Percentiles rank a stretch among this genome's conserved stretches.
phyloP scores from a whole-genome alignment of 2,113 vertebrate species.

The Labrus mixtus region DNA sequence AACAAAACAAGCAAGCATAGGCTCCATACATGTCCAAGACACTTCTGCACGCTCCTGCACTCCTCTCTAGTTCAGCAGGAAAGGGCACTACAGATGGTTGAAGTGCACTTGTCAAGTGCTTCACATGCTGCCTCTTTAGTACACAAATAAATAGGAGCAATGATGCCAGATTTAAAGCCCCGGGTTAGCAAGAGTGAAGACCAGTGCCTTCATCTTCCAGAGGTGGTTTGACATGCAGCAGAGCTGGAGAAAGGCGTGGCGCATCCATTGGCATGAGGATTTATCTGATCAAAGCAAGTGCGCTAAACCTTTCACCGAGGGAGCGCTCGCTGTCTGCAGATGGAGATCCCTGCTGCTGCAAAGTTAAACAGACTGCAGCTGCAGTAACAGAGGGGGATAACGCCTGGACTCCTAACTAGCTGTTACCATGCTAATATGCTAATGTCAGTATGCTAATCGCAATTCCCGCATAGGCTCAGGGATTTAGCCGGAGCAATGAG shows the following conservation, averaged over 20 bases:
- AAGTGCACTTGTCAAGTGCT: conserved; percentile 60
- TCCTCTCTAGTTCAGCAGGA: conserved; percentile 37
- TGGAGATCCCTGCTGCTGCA: conserved; percentile 61
- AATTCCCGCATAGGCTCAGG: conserved; percentile 28
- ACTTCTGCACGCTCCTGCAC: conserved; percentile 36
- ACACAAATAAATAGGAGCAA: conserved; percentile 29
- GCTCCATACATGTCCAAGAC: conserved; percentile 31
- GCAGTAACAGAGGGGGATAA: conserved; percentile 33
- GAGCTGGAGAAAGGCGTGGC: conserved; percentile 29
- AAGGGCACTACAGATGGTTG: conserved; percentile 27
- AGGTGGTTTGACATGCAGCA: conserved; percentile 12
- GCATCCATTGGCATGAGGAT: conserved; percentile 50
- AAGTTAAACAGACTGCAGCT: conserved; percentile 58
- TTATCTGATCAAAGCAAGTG: conserved; percentile 71
- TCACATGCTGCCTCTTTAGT: conserved; percentile 39
- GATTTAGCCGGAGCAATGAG: conserved; percentile 62
- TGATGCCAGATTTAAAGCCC: conserved; percentile 1
- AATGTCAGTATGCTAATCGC: conserved; percentile 70
- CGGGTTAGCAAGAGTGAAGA: not conserved
- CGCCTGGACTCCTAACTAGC: conserved; percentile 45
- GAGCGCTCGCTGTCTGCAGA: conserved; percentile 48
- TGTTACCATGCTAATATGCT: conserved; percentile 69
- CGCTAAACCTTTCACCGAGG: conserved; percentile 46
- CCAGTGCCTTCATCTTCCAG: conserved; percentile 15
- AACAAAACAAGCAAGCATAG: conserved; percentile 31